Base-by-base conservation (phyloP, 2,888 invertebrate species). In the Pharmacophagus antenor region DNA sequence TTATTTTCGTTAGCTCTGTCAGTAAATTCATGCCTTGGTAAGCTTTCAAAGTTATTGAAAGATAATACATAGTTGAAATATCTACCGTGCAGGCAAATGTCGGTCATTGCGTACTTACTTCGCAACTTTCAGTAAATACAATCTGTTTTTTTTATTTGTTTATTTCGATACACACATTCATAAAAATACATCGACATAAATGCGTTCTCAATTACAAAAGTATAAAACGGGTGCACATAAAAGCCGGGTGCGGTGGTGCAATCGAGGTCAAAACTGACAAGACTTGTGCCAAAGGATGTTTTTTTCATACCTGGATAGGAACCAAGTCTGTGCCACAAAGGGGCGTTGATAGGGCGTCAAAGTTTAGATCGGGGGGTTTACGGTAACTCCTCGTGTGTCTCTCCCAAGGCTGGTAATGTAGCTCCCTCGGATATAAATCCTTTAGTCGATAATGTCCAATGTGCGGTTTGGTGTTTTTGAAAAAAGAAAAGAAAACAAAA, bases 351-450 rank as follows among this genome's bases (percentile, higher is more conserved):
- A 86, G 80, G 77, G 87, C 88, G 70, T 89, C 88, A 86, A 91
- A 91, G 80, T 85, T 88, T 84, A 91, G 87, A 77, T 91, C 90
- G 74, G 90, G 91, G 80, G 90, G 90, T 83, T 90, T 91, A 85
- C 87, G 89, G 84, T 89, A 89, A 84, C 88, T 89, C 82, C 93
- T 89, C 74, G 92, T 91, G 80, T 93, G 93, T 83, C 93, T 85
- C 88, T 94, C 93, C 94, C 94, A 94, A 69, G 93, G 93, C 88
- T 94, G 94, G 89, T 93, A 94, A 92, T 94, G 80, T 65, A 72
- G 86, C 84, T 89, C 88, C 86, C 87, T 85, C 88, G 88, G 86
- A 89, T 88, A 89, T 85, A 88, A 85, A 88, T 88, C 88, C 89
- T 87, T 87, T 85, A 80, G 84, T 75, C 83, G 84, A 82, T 81